phyloP scores from a whole-genome alignment of 2,113 vertebrate genomes.

The Cryptoleucopteryx plumbea region DNA sequence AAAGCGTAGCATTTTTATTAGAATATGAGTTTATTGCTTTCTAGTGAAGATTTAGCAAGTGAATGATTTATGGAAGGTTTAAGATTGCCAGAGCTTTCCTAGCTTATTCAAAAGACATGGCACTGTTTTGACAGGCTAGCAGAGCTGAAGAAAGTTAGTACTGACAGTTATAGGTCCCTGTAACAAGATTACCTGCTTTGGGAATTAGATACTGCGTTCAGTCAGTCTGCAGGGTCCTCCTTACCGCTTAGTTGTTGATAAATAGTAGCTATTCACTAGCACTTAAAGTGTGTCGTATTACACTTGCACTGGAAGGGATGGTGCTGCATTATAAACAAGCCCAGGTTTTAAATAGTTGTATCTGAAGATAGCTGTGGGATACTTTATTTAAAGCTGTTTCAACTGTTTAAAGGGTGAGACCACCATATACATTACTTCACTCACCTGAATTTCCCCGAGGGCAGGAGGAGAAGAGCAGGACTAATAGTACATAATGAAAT shows the following conservation, averaged over 20 bases:
- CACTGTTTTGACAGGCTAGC: background rate
- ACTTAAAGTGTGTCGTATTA: fast-evolving
- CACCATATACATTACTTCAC: fast-evolving
- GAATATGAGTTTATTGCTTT: background rate
- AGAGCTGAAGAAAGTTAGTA: background rate
- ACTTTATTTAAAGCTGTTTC: background rate
- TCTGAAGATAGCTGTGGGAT: background rate
- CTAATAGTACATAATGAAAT: fast-evolving
- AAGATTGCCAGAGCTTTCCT: background rate
- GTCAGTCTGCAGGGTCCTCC: no score
- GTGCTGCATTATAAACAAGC: background rate
- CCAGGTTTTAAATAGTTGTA: background rate
- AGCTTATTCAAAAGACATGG: fast-evolving
- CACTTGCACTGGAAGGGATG: fast-evolving
- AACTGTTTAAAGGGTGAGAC: background rate
- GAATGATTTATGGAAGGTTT: background rate
- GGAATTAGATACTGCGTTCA: background rate
- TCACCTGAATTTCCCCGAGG: background rate
- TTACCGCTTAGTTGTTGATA: background rate
- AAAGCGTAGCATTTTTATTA: background rate
- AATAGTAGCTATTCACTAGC: background rate
- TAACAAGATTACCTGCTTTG: background rate
- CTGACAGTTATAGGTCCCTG: background rate
- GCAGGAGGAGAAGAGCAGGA: background rate
- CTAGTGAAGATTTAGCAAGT: background rate